phyloP scores from a whole-genome alignment of 2,113 vertebrate genomes.

The Centropristis striata region DNA sequence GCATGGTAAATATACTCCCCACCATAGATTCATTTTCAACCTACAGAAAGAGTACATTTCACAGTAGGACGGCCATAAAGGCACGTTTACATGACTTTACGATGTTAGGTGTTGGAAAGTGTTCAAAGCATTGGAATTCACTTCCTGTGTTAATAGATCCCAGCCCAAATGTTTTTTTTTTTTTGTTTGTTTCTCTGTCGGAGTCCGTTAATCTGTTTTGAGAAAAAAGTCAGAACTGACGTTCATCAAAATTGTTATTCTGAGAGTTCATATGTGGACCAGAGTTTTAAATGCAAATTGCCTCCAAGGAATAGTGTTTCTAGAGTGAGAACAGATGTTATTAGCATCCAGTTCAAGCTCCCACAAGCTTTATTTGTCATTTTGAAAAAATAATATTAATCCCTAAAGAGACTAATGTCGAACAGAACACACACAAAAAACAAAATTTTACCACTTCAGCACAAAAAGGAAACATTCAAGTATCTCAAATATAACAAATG shows the following conservation, averaged over 20 bases:
- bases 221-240: not conserved
- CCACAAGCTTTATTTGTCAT: not conserved
- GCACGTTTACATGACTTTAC: not conserved
- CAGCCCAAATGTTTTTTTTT: constrained; percentile 12
- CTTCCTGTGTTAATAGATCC: constrained; percentile 30
- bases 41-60: not conserved
- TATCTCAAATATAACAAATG: not conserved
- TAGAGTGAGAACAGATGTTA: constrained; percentile 50
- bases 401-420: no score
- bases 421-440: no score
- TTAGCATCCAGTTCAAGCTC: not conserved
- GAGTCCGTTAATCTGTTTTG: not conserved
- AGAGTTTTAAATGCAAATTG: constrained; percentile 11
- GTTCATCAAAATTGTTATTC: not conserved
- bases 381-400: no score
- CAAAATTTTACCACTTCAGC: not conserved
- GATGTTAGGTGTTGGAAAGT: constrained; percentile 10
- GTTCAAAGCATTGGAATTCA: constrained; percentile 27
- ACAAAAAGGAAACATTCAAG: not conserved
- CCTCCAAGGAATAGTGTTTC: constrained; percentile 13
- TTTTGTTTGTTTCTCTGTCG: not conserved
- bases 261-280: not conserved
- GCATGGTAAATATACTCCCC: not conserved
- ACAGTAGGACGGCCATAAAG: constrained; percentile 5
- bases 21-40: not conserved